Evolutionary conservation across 2,113 vertebrate species (phyloP).

Genomic region (Gadus macrocephalus): DNA sequence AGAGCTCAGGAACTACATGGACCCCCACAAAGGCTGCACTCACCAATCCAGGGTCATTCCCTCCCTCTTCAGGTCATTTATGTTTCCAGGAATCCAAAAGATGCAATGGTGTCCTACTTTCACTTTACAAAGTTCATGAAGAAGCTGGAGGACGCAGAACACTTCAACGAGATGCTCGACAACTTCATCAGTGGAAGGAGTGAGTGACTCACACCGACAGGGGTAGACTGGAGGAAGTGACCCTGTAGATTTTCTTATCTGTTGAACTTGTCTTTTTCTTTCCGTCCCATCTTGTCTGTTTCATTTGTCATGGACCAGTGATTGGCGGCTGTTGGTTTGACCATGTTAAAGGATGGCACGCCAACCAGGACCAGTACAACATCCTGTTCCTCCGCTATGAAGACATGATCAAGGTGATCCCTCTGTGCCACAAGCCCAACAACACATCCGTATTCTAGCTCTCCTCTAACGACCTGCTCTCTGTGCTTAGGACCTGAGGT

Average conservation of each 20-base stretch:
- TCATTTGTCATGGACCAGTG: constrained; percentile 30
- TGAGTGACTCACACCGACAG: neutral
- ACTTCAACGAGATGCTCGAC: constrained; percentile 28
- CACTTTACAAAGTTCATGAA: constrained; percentile 54
- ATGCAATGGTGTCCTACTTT: constrained; percentile 62
- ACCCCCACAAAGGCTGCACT: too few relatives aligned
- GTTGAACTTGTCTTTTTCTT: neutral
- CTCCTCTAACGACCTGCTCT: neutral
- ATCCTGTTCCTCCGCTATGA: neutral
- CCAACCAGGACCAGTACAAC: constrained; percentile 1
- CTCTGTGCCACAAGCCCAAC: neutral
- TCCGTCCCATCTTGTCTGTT: neutral
- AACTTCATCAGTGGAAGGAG: constrained; percentile 15
- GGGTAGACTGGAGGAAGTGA: neutral
- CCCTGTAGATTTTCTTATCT: neutral
- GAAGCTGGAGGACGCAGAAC: constrained; percentile 20
- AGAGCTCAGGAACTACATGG: too few relatives aligned
- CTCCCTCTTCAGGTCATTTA: constrained; percentile 60
- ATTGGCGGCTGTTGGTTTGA: constrained; percentile 5
- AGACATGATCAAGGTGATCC: neutral
- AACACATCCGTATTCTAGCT: neutral
- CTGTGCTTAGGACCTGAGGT: neutral
- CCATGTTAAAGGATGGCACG: constrained; percentile 2
- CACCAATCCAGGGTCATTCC: neutral
- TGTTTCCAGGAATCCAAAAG: constrained; percentile 69